Conservation (phyloP, 2,888 invertebrate genomes). For the Aphodius sticticus region DNA sequence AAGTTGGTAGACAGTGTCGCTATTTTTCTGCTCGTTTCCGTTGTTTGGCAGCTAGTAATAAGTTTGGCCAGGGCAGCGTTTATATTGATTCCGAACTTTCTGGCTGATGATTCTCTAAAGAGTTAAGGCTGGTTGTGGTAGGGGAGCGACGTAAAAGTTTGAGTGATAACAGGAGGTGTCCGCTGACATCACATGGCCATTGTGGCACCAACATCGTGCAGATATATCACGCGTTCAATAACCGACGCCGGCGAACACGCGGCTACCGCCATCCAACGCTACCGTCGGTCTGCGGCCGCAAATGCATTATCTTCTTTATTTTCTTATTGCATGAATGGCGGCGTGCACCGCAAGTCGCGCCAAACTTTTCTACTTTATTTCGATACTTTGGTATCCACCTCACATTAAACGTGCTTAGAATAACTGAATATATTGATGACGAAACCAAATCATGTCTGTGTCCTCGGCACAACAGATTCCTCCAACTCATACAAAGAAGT, state of each 20-base stretch:
- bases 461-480: not conserved
- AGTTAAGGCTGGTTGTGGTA: slow-evolving; percentile 51
- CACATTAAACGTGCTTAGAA: not conserved
- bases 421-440: not conserved
- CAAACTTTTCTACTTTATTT: slow-evolving; percentile 9
- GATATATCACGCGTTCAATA: slow-evolving; percentile 51
- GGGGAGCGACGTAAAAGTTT: slow-evolving; percentile 52
- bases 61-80: slow-evolving; percentile 41
- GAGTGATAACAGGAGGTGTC: slow-evolving; percentile 54
- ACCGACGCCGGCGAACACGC: slow-evolving; percentile 15
- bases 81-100: slow-evolving; percentile 58
- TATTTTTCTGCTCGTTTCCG: not conserved
- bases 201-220: slow-evolving; percentile 45
- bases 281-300: not conserved
- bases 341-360: slow-evolving; percentile 4
- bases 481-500: not conserved
- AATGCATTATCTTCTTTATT: slow-evolving; percentile 34
- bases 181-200: slow-evolving; percentile 50
- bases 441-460: not conserved
- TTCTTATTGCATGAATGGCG: slow-evolving; percentile 9
- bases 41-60: slow-evolving; percentile 33
- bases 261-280: not conserved
- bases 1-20: not conserved
- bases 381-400: not conserved
- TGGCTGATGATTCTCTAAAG: slow-evolving; percentile 58